Percentiles rank a stretch among this genome's conserved stretches.
These are phyloP conservation scores for Cettia cetti DNA, from an alignment of 2,113 vertebrate species.

Conservation along the genomic window DNA sequence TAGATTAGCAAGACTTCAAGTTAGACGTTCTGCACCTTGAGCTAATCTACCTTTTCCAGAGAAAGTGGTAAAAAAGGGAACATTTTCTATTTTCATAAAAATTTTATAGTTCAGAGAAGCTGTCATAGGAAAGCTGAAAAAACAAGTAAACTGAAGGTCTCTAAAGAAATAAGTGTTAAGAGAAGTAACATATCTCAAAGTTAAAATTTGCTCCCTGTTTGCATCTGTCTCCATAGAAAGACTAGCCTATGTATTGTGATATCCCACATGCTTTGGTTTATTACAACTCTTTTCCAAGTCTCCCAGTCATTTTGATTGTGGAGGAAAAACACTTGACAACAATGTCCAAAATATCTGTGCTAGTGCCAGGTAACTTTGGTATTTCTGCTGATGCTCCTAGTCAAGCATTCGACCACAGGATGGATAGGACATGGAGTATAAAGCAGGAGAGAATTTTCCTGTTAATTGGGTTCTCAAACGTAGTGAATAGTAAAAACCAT, in stretches of 20 bases:
- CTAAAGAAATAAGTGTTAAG: not conserved
- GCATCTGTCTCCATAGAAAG: not conserved
- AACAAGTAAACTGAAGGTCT: not conserved
- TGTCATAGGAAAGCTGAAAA: not conserved
- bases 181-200: not conserved
- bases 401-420: not conserved
- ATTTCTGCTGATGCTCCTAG: not conserved
- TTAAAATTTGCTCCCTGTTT: not conserved
- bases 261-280: not conserved
- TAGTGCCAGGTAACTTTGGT: not conserved
- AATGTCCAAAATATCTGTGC: not conserved
- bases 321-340: not conserved
- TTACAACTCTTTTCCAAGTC: not conserved
- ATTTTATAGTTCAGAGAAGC: not conserved
- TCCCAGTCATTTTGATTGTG: not conserved
- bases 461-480: not conserved
- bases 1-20: not conserved
- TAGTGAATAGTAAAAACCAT: accelerated
- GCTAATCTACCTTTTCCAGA: not conserved
- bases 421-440: not conserved
- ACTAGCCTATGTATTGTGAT: not conserved
- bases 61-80: not conserved
- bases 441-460: not conserved
- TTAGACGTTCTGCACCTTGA: not conserved
- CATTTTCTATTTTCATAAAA: not conserved